Evolutionary conservation across 2,888 invertebrate species (phyloP), one percentile per base, ranked within the genome.

Genomic region (Tachina lurida): DNA sequence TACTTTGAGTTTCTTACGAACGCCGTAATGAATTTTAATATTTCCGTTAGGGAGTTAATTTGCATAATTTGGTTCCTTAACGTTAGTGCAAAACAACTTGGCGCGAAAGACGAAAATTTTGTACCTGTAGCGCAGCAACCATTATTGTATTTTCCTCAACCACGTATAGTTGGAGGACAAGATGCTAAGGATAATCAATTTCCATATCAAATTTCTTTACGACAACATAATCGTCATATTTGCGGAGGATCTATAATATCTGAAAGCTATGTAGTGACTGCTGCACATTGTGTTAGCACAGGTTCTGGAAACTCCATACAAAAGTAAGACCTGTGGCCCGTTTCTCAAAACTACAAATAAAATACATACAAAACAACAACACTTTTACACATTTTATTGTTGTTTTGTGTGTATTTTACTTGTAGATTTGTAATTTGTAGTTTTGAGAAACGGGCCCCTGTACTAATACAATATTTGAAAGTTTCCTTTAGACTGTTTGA

Each of bases 171-270:
- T 65, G 92, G 92, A 15, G 93, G 93, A 0, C 77, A 87, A 2
- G 87, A 89, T 43, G 93, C 93, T 0, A 68, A 39, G 0, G 87
- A 85, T 4, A 91, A 90, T 0, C 92, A 93, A 80, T 93, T 93
- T 87, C 92, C 92, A 0, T 90, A 93, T 87, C 93, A 93, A 88
- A 89, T 92, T 3, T 93, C 93, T 5, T 75, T 93, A n/a, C 89
- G 90, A 19, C 63, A 71, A 0, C 71, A 84, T 15, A 88, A 88
- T 1, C 17, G 12, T 0, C 90, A 91, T 68, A 84, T 87, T 3
- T 93, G 93, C 45, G 92, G 92, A 31, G 92, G 90, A 13, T 89
- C 91, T 45, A 90, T 92, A 22, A 86, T 92, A n/a, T 89, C 90
- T 0, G 52, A 63, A 52, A 88, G 86, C 56, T 88, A 89, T 73